Base-by-base conservation (phyloP, 1,140 invertebrate genomes). In the Drosophila dunni region DNA sequence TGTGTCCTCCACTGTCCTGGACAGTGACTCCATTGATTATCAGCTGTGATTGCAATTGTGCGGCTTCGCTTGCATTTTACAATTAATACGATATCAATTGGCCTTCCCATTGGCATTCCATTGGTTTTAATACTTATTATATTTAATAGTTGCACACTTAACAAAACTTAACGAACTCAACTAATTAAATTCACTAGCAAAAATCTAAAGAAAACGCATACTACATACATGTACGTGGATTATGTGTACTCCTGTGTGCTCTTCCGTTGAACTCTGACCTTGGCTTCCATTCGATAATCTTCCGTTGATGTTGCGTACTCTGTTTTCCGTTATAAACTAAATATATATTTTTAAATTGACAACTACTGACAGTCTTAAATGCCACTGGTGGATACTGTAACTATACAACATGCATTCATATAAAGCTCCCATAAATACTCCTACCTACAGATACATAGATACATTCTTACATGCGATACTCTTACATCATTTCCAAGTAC, bases 1-100 rank as follows among this genome's bases (percentile, higher is more conserved):
- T 56, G 81, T 90, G 45, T 91, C 90, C 24, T 91, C 90, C 6
- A 91, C 90, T 34, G 50, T 78, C 20, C 78, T 91, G 58, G 90
- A 91, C 61, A 91, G 90, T 42, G 90, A 91, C 40, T 91, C 90
- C 54, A 75, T 90, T 58, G 90, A 90, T 48, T 91, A 91, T 69
- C 90, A 84, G 72, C 90, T 78, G 68, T 17, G 40, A 46, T 8
- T 44, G 42, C 3, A 17, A 33, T 58, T 74, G 70, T 62, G 66
- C 50, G 29, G 66, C 36, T 63, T 48, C 60, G 68, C 76, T 81
- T 82, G 79, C 80, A 76, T 51, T 57, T 63, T 40, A 29, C 24
- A 29, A 29, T 53, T 40, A 79, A 60, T 50, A 74, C 48, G 48
- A 81, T 70, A 71, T 64, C 61, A 76, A 84, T 88, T 88, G 83